Base-by-base conservation (phyloP, 2,888 invertebrate species). In the Alitta virens region DNA sequence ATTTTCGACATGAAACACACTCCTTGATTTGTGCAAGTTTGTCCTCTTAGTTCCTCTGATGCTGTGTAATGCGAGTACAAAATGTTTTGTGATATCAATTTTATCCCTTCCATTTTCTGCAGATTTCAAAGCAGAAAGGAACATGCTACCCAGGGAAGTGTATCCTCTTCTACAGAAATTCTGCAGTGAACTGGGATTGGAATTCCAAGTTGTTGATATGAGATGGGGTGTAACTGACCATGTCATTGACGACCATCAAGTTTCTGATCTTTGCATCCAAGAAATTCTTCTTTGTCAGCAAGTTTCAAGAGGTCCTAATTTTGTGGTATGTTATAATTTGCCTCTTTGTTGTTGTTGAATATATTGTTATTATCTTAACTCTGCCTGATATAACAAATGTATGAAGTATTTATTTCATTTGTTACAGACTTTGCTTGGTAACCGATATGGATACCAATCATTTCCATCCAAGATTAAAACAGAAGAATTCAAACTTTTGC, bases 401-500 rank as follows among this genome's bases (percentile, higher is more conserved):
- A 33, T 33, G 33, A 33, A 33, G 12, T 7, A 33, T 5, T 33
- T 7, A 33, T 33, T 33, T 33, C 5, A 33, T 12, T 33, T 33
- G 33, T 46, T 65, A 21, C 65, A 77, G 77, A 69, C 69, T n/a
- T 59, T 78, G 21, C 67, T 78, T 25, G 78, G 79, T 12, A 68
- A 78, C 59, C 69, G 79, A 14, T 80, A 80, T 68, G 80, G 80
- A 1, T 76, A 73, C 63, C 72, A 74, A 23, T 76, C 78, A 3
- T 71, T 79, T 18, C 77, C 78, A 5, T 62, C 64, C 24, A 68
- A 71, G 51, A 67, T 79, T 12, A 73, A 75, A 60, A 78, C 74
- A 65, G 68, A 75, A 24, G 46, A 58, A 21, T 66, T 71, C 51
- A n/a, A 46, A 21, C 61, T 62, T 1, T 60, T 62, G 23, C 56